phyloP scores from a whole-genome alignment of 1,140 invertebrate species.

The Zaprionus davidi region DNA sequence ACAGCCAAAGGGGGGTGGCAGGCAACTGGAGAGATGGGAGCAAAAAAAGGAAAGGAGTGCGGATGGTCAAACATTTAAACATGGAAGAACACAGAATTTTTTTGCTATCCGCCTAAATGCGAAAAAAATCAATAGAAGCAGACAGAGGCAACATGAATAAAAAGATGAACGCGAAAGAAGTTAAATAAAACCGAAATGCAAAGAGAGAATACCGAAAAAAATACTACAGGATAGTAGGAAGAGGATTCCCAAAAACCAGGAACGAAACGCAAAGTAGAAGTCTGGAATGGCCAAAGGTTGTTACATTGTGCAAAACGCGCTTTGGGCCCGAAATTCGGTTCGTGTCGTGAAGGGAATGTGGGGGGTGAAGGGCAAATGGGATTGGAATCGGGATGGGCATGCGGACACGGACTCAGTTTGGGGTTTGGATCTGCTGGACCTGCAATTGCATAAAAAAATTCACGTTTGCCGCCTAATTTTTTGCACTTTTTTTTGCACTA shows the following conservation, averaged over 20 bases:
- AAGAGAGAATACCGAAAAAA: constrained; percentile 36
- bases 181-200: constrained; percentile 70
- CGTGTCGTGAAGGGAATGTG: neutral
- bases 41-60: constrained; percentile 29
- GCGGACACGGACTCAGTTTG: constrained; percentile 5
- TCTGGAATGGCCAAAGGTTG: constrained; percentile 60
- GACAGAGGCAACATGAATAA: constrained; percentile 76
- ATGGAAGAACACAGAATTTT: constrained; percentile 50
- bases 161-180: constrained; percentile 64
- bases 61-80: constrained; percentile 73
- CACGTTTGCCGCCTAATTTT: constrained; percentile 79
- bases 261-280: constrained; percentile 48
- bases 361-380: neutral
- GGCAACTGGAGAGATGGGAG: constrained; percentile 13
- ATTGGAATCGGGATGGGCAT: neutral
- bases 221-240: constrained; percentile 18
- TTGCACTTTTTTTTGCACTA: constrained; percentile 67
- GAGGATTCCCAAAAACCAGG: constrained; percentile 38
- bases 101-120: constrained; percentile 59
- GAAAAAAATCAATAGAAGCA: constrained; percentile 84
- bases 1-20: constrained; percentile 13
- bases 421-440: constrained; percentile 46
- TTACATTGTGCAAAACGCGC: constrained; percentile 74
- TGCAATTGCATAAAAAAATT: constrained; percentile 68
- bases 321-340: constrained; percentile 23